Evolutionary conservation across 2,888 invertebrate genomes (phyloP), one percentile per base, ranked within the genome.

Genomic region (Blera fallax): DNA sequence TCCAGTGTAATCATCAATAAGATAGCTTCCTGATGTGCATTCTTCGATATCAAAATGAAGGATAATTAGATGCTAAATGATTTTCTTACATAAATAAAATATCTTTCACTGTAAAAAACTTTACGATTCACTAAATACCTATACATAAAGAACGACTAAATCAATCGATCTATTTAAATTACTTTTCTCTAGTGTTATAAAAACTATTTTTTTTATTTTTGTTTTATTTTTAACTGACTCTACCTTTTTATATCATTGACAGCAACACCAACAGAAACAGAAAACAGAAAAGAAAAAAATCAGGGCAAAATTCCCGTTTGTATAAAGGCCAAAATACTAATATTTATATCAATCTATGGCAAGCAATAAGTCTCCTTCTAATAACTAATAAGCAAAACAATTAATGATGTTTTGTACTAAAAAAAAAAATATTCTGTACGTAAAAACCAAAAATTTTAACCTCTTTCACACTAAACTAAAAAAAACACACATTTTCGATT

Each of bases 261-360:
- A 18, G n/a, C 32, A 34, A 18, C 10, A 34, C 14, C 14, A 40
- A 1, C 11, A 37, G 11, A 37, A 37, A 37, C 8, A 4, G 6
- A 29, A 29, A 29, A 37, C 3, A 37, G 3, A 11, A 37, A 7
- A 27, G 24, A 24, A 24, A n/a, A 29, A 14, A 14, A 4, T 0
- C 2, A 8, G 8, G 10, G 2, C 32, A 7, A 32, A 10, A 3
- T 4, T 54, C 0, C 8, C 5, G 11, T 16, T 3, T 34, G 32
- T 11, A 2, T 16, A 32, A 16, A 27, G 37, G 18, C 34, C 32
- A 18, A 0, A 18, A 34, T 58, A 37, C 58, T 18, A 10, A 4
- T 58, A 54, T 58, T 58, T 58, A 37, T 62, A 8, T 48, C 16
- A 64, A 45, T 64, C 18, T 48, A 64, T 64, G 64, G 64, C 64